phyloP scores from a whole-genome alignment of 2,888 invertebrate genomes.

The Epinotia ramella region DNA sequence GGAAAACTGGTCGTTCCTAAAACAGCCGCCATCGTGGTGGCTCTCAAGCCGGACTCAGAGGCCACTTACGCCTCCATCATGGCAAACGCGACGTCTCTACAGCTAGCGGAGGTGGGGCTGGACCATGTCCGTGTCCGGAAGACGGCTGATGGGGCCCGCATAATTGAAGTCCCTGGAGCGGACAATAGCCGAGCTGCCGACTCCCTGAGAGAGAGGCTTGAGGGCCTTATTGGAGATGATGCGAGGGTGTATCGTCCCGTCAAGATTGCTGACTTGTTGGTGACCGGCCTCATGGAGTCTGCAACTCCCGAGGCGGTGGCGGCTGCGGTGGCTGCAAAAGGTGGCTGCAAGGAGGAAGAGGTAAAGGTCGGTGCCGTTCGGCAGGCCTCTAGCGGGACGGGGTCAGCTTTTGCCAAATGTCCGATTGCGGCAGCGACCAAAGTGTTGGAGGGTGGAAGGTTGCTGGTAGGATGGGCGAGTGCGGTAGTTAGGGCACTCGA shows the following conservation, averaged over 20 bases:
- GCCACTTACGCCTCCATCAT: not conserved
- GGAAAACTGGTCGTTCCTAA: not conserved
- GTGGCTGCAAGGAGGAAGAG: too few species aligned
- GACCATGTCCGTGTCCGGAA: constrained; percentile 6
- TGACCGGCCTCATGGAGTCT: too few species aligned
- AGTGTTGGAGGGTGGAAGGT: not conserved
- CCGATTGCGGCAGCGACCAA: constrained; percentile 1
- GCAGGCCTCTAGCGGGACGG: too few species aligned
- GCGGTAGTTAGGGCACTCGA: not conserved
- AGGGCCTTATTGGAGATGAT: too few species aligned
- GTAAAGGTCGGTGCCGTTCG: too few species aligned
- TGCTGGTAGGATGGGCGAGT: not conserved
- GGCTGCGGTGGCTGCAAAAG: too few species aligned
- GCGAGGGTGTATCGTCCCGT: too few species aligned
- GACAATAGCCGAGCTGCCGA: too few species aligned
- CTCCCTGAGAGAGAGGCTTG: too few species aligned
- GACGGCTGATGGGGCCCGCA: not conserved
- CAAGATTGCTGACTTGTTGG: too few species aligned
- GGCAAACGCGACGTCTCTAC: not conserved
- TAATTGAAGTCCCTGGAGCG: not conserved
- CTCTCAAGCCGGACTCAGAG: not conserved
- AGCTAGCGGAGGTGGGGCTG: not conserved
- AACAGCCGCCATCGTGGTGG: not conserved
- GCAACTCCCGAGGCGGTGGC: too few species aligned
- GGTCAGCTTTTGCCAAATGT: not conserved